Conservation (phyloP, 1,140 invertebrate species). For the Parapsyche elsis region DNA sequence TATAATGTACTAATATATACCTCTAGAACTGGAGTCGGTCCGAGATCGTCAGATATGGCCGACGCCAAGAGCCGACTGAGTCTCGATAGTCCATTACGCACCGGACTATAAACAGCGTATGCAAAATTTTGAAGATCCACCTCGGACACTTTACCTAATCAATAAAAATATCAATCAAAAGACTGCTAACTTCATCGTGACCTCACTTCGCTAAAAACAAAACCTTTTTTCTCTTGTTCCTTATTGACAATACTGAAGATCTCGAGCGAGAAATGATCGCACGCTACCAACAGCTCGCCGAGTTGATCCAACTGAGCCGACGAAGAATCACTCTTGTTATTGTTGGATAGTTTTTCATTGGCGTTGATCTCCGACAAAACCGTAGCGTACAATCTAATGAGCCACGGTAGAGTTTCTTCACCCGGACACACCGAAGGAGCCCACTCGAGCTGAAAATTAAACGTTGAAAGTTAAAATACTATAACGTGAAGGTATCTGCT, state of each 20-base stretch:
- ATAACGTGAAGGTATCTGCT: too few relatives aligned
- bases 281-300: conserved; percentile 41
- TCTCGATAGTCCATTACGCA: conserved; percentile 58
- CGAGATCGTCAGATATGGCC: conserved; percentile 58
- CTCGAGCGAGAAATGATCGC: conserved; percentile 43
- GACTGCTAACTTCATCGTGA: neutral
- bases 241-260: conserved; percentile 26
- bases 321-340: conserved; percentile 10
- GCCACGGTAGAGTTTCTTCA: conserved; percentile 47
- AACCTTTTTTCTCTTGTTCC: conserved; percentile 50
- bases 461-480: neutral
- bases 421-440: conserved; percentile 47
- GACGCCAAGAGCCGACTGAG: conserved; percentile 60
- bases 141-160: conserved; percentile 45
- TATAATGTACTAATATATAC: too few relatives aligned
- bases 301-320: conserved; percentile 19
- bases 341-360: neutral
- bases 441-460: conserved; percentile 49
- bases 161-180: conserved; percentile 1
- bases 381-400: conserved; percentile 42
- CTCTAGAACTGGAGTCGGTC: conserved; percentile 55
- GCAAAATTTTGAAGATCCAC: conserved; percentile 58
- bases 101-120: conserved; percentile 59
- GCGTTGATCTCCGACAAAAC: conserved; percentile 31
- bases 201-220: neutral